Percentiles rank a stretch among this genome's conserved stretches.
phyloP scores from a whole-genome alignment of 2,888 invertebrate genomes.

The Nemotelus pantherinus region DNA sequence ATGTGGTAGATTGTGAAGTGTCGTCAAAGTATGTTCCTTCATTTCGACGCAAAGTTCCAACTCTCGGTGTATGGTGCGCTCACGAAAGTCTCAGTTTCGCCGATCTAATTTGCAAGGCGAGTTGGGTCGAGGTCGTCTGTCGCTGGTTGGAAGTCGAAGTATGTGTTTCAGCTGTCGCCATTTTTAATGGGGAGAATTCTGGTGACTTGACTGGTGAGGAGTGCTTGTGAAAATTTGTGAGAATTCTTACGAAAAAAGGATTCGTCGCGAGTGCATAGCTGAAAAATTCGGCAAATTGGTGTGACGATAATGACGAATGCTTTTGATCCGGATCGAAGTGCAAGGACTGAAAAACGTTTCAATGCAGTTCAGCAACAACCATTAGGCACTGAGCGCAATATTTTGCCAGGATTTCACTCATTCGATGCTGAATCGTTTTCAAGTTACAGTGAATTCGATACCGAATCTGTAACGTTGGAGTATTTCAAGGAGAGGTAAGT shows the following conservation, averaged over 20 bases:
- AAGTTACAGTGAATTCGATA: slow-evolving; percentile 69
- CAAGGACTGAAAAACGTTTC: slow-evolving; percentile 31
- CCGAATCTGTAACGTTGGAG: slow-evolving; percentile 66
- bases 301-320: slow-evolving; percentile 49
- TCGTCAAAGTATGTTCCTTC: not conserved
- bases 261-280: slow-evolving; percentile 23
- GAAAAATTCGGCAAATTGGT: slow-evolving; percentile 15
- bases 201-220: not conserved
- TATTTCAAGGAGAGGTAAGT: slow-evolving; percentile 67
- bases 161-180: slow-evolving; percentile 29
- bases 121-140: slow-evolving; percentile 25
- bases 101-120: slow-evolving; percentile 4
- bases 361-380: slow-evolving; percentile 19
- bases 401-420: slow-evolving; percentile 66
- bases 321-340: slow-evolving; percentile 38
- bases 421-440: slow-evolving; percentile 68
- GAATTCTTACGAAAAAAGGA: not conserved
- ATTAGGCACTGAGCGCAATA: slow-evolving; percentile 54
- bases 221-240: not conserved
- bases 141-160: not conserved
- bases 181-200: slow-evolving; percentile 32
- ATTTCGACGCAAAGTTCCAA: not conserved
- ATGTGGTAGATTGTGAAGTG: slow-evolving; percentile 28
- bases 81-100: not conserved
- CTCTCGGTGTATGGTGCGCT: not conserved